Percentiles rank a stretch among this genome's conserved stretches.
Evolutionary conservation across 2,113 vertebrate species (phyloP).

Genomic region (Odobenus rosmarus): DNA sequence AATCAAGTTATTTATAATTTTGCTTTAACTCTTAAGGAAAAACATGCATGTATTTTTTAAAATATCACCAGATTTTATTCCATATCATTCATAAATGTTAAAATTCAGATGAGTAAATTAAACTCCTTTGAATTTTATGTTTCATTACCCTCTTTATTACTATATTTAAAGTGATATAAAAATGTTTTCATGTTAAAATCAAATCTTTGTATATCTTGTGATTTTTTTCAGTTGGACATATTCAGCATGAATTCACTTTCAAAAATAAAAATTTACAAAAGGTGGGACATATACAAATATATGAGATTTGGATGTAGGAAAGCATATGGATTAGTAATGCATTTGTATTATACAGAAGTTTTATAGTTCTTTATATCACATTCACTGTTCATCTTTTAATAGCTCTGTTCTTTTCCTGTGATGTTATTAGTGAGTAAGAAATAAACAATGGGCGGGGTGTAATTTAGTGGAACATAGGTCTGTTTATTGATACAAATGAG

Average conservation of each 20-base stretch:
- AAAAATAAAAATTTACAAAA: neutral
- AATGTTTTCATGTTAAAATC: neutral
- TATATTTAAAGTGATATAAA: neutral
- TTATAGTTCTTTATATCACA: neutral
- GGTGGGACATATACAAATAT: neutral
- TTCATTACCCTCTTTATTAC: neutral
- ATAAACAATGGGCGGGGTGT: conserved; percentile 62
- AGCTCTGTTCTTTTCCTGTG: conserved; percentile 66
- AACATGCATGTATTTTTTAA: neutral
- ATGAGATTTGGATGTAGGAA: neutral
- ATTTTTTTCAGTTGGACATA: neutral
- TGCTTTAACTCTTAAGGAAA: neutral
- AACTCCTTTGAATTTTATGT: neutral
- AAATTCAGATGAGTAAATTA: neutral
- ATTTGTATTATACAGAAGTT: neutral
- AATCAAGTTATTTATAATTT: neutral
- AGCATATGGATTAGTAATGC: neutral
- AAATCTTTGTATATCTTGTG: neutral
- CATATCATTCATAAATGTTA: neutral
- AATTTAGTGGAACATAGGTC: conserved; percentile 70
- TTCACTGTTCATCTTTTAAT: conserved; percentile 72
- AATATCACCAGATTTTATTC: neutral
- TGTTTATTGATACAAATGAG: conserved; percentile 74
- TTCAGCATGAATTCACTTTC: neutral
- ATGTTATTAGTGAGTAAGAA: conserved; percentile 75